Evolutionary conservation across 2,888 invertebrate species (phyloP), one percentile per base, ranked within the genome.

Genomic region (Cotesia congregata): DNA sequence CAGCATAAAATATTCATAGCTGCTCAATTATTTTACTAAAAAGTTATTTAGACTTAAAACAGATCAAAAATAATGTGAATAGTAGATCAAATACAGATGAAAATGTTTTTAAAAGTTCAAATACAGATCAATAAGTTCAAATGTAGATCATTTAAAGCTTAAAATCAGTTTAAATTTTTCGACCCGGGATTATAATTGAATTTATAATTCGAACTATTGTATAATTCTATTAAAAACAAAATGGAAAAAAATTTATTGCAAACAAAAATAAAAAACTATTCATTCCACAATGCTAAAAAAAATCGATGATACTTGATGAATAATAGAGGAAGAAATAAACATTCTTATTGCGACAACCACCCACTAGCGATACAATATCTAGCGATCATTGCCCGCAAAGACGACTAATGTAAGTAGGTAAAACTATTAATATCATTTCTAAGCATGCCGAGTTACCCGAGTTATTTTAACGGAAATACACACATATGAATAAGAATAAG

Each of bases 401-500:
- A 74, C 61, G 61, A 77, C 77, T 69, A 77, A 72, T 30, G 30
- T 30, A 30, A 30, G 30, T 79, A 76, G 78, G 79, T 77, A 78
- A 67, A 77, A 81, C 82, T 81, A 82, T 81, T 78, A 80, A 82
- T 82, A 82, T 81, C 81, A 77, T 70, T 69, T 76, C 71, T 69
- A 75, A 76, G 77, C 76, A 73, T 40, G 67, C 76, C 73, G 76
- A 50, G 69, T 2, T 78, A 73, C 74, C 76, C 79, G 76, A 78
- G 81, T 81, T 79, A 80, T 80, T 80, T 77, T 72, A 59, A 81
- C 39, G 76, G 17, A 39, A 75, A 76, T 59, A 68, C 64, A 61
- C 67, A 72, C 30, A 50, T n/a, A n/a, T 30, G 12, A 20, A 72
- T 65, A 39, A 15, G 7, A 40, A 41, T 72, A n/a, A 40, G n/a